These are phyloP conservation scores for Megalonaias nervosa DNA, from an alignment of 1,140 invertebrate species.

Conservation along the genomic window DNA sequence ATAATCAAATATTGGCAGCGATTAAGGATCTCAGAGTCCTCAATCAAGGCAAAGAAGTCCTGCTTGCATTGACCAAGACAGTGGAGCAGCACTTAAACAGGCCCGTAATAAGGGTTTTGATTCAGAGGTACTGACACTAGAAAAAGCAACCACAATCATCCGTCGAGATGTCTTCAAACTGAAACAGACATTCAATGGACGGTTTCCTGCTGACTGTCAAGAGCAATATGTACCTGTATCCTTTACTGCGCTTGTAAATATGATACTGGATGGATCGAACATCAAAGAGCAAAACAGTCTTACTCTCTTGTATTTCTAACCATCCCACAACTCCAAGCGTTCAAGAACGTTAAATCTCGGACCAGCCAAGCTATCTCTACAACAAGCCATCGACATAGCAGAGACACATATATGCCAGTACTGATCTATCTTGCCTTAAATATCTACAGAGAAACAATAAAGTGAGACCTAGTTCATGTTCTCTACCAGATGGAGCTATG, in stretches of 20 bases:
- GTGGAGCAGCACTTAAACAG: conserved; percentile 1
- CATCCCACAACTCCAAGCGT: conserved; percentile 1
- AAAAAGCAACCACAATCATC: neutral
- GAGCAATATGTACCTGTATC: neutral
- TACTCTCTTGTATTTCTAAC: neutral
- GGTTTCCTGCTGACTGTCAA: neutral
- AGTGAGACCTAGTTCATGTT: neutral
- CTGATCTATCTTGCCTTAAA: conserved; percentile 6
- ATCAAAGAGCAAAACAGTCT: neutral
- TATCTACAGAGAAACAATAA: conserved; percentile 11
- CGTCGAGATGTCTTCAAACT: conserved; percentile 1
- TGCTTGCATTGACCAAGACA: neutral
- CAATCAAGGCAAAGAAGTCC: neutral
- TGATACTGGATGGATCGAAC: neutral
- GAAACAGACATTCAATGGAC: neutral
- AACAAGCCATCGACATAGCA: neutral
- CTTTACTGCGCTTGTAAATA: neutral
- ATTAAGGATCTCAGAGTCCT: neutral
- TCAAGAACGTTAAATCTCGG: conserved; percentile 1
- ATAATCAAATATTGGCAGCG: neutral
- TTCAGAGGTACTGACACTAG: neutral
- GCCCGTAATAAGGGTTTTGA: neutral
- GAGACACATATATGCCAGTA: neutral
- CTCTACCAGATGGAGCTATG: neutral
- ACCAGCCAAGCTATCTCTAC: neutral